Conservation (phyloP, 2,888 invertebrate genomes). For the Tridacna gigas region DNA sequence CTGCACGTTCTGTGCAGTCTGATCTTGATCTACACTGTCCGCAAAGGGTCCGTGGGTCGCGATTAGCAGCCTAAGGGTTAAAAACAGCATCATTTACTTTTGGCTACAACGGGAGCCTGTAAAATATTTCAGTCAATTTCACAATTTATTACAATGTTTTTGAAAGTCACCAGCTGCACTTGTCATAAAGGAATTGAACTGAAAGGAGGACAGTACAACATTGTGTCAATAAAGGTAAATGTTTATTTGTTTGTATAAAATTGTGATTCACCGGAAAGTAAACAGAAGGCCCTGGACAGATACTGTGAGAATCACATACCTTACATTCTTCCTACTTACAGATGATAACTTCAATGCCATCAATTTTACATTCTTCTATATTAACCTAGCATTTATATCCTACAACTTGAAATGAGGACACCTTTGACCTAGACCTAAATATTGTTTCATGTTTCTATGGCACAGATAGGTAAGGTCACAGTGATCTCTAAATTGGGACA, state of each 20-base stretch:
- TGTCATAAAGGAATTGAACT: no score
- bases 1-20: no score
- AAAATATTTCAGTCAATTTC: no score
- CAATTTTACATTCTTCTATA: background rate
- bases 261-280: background rate
- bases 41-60: no score
- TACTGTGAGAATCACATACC: slow-evolving; percentile 10
- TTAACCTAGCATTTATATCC: slow-evolving; percentile 1
- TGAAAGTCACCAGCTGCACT: no score
- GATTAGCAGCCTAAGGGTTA: no score
- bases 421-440: background rate
- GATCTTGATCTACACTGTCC: no score
- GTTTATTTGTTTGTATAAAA: background rate
- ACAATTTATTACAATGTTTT: no score
- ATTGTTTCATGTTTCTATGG: background rate
- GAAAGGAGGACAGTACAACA: no score
- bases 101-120: no score
- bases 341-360: slow-evolving; percentile 12
- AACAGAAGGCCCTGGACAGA: slow-evolving; percentile 2
- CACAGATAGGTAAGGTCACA: background rate
- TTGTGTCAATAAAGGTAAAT: no score
- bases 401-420: background rate
- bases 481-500: background rate
- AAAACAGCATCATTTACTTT: no score
- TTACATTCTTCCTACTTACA: slow-evolving; percentile 11